phyloP scores from a whole-genome alignment of 2,797 vertebrate genomes.

The Girardinus metallicus region DNA sequence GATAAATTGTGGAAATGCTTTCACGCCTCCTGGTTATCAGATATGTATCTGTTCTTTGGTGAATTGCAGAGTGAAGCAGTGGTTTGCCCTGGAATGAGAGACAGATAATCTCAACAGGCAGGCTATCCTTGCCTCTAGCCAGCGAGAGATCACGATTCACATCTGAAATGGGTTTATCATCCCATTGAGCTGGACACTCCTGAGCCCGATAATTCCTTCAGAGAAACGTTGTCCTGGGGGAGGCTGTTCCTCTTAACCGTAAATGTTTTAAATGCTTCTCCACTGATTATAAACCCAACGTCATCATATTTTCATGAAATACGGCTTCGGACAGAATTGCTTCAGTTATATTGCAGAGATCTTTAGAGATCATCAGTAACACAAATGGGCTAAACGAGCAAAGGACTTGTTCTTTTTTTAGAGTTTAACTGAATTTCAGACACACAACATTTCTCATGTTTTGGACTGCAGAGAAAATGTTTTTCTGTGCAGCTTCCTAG shows the following conservation, averaged over 20 bases:
- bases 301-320: constrained; percentile 26
- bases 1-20: constrained; percentile 21
- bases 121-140: constrained; percentile 57
- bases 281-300: constrained; percentile 15
- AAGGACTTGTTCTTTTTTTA: constrained; percentile 12
- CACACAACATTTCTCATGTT: constrained; percentile 3
- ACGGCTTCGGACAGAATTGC: constrained; percentile 21
- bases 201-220: not conserved
- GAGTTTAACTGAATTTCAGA: not conserved
- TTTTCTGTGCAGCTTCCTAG: not conserved
- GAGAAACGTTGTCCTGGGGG: not conserved
- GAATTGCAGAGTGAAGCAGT: constrained; percentile 34
- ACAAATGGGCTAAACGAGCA: constrained; percentile 8
- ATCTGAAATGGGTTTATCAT: constrained; percentile 41
- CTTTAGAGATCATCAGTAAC: constrained; percentile 11
- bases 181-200: constrained; percentile 23
- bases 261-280: constrained; percentile 27
- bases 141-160: constrained; percentile 52
- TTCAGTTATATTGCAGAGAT: constrained; percentile 2
- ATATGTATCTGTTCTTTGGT: constrained; percentile 29
- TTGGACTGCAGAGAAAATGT: not conserved
- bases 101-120: constrained; percentile 43
- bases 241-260: constrained; percentile 16
- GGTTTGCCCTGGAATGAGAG: constrained; percentile 42
- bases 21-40: constrained; percentile 18